Base-by-base conservation (phyloP, 2,797 vertebrate genomes). In the Alectoris magna region DNA sequence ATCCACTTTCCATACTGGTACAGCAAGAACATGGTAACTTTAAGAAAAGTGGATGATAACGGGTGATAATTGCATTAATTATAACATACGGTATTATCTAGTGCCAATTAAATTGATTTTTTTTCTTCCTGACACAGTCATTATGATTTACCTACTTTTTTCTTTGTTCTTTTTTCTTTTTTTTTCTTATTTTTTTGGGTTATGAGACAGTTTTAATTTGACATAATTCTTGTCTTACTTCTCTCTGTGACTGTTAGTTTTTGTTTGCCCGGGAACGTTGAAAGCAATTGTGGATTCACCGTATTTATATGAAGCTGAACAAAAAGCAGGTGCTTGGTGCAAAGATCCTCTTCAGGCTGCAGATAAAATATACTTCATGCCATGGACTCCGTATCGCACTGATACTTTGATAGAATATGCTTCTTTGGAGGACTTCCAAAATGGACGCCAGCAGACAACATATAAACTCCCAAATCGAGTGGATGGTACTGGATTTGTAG, bases 321-420 rank as follows among this genome's bases (percentile, higher is more conserved):
- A 99, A 97, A 99, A 99, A 98, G 99, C 99, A 23, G 99, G 99
- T 75, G 98, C 99, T 95, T 99, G 99, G 99, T 99, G 99, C 98
- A 99, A 99, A 98, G 99, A 99, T 97, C 99, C 99, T 64, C 99
- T 99, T 81, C 99, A 99, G 98, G 99, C 99, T 44, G 99, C 98
- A 87, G 99, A 99, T 98, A 99, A 99, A 98, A 99, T 99, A 97
- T 99, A 99, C 98, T 99, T 99, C 97, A 99, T 99, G 99, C 99
- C 99, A 74, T 99, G 99, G 99, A 99, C 99, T 96, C 99, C 99
- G 1, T 99, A 99, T 88, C 98, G 99, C 96, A 99, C 99, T 13
- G 99, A 99, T 97, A 99, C 99, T 64, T 98, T 99, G 88, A 99
- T 99, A 94, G 99, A 99, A 95, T 99, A 99, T 67, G 99, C 99